Percentiles rank a stretch among this genome's conserved stretches.
These are phyloP conservation scores for Cosmia pyralina DNA, from an alignment of 2,888 invertebrate genomes.

Conservation along the genomic window DNA sequence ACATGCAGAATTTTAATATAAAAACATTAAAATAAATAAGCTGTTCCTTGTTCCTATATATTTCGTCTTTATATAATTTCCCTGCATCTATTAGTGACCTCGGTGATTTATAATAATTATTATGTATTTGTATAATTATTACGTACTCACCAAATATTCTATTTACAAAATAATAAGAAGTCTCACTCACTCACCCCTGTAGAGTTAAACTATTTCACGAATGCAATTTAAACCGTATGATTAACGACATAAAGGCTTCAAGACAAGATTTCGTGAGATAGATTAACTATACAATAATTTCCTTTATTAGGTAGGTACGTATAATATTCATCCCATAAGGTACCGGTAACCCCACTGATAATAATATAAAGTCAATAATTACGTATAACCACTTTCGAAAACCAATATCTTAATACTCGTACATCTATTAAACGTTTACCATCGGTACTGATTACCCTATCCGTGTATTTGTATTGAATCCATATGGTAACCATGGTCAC, in stretches of 20 bases:
- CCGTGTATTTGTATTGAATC: constrained; percentile 44
- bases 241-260: no score
- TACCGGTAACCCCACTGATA: not conserved
- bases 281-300: not conserved
- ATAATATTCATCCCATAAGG: not conserved
- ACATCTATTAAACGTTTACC: constrained; percentile 21
- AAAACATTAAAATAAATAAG: no score
- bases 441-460: constrained; percentile 8
- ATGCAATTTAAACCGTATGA: no score
- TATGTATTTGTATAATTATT: not conserved
- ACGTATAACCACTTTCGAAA: constrained; percentile 24
- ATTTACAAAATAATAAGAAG: constrained; percentile 3
- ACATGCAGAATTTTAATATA: no score
- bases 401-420: constrained; percentile 38
- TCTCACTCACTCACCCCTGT: constrained; percentile 1
- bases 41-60: no score
- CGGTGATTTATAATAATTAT: not conserved
- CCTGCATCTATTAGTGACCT: no score
- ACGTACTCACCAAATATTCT: not conserved
- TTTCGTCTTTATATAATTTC: no score
- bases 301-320: no score
- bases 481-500: constrained; percentile 60
- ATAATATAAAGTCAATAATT: constrained; percentile 14
- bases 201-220: no score
- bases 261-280: no score